Conservation (phyloP, 2,113 vertebrate species). For the Hippoglossus stenolepis region DNA sequence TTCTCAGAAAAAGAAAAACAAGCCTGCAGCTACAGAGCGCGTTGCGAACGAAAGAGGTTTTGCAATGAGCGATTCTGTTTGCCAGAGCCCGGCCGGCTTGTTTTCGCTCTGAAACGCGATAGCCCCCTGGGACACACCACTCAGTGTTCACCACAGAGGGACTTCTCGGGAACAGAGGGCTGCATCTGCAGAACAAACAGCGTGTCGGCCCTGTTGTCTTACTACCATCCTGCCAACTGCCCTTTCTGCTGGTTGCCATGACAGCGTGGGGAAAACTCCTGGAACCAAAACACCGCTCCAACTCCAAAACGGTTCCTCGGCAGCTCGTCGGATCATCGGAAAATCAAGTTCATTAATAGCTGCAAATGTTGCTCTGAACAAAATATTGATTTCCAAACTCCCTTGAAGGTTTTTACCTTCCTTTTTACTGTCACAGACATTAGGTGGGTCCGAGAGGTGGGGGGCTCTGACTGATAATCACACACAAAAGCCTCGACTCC, state of each 20-base stretch:
- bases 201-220: conserved; percentile 51
- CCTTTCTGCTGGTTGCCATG: conserved; percentile 68
- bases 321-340: not conserved
- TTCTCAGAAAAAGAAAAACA: conserved; percentile 31
- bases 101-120: conserved; percentile 73
- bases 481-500: conserved; percentile 59
- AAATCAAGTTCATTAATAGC: not conserved
- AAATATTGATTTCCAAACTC: not conserved
- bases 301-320: conserved; percentile 19
- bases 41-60: conserved; percentile 57
- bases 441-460: conserved; percentile 43
- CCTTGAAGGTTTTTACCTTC: not conserved
- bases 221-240: conserved; percentile 66
- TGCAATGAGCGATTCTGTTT: conserved; percentile 48
- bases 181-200: conserved; percentile 74
- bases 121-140: conserved; percentile 61
- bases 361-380: not conserved
- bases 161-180: conserved; percentile 68
- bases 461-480: conserved; percentile 47
- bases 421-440: conserved; percentile 15
- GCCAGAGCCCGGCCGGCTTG: conserved; percentile 49
- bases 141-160: conserved; percentile 66
- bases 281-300: conserved; percentile 46
- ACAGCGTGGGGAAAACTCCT: conserved; percentile 59
- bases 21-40: conserved; percentile 25